Evolutionary conservation across 1,140 invertebrate species (phyloP).

Genomic region (Drosophila erecta): DNA sequence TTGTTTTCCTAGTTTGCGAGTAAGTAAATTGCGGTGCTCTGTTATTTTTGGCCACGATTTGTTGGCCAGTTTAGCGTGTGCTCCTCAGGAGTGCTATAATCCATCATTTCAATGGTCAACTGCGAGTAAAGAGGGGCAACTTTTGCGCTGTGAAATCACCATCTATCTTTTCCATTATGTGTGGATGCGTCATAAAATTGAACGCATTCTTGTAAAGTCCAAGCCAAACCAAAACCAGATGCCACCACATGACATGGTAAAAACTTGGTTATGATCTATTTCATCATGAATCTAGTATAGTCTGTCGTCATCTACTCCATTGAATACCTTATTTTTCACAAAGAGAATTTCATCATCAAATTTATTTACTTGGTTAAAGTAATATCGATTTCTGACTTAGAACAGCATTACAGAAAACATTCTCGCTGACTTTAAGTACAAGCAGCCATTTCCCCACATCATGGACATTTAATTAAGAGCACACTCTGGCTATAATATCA

Average conservation of each 20-base stretch:
- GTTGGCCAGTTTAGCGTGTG: slow-evolving; percentile 35
- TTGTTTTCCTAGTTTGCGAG: slow-evolving; percentile 30
- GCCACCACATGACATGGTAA: too few species aligned
- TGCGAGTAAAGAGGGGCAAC: not conserved
- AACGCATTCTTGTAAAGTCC: not conserved
- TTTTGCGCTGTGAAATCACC: slow-evolving; percentile 11
- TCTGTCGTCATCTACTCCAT: not conserved
- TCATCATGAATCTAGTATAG: too few species aligned
- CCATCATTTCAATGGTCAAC: slow-evolving; percentile 27
- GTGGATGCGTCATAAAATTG: not conserved
- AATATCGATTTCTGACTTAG: not conserved
- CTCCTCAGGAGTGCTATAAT: slow-evolving; percentile 18
- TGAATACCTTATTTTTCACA: not conserved
- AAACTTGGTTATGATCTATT: too few species aligned
- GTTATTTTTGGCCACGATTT: slow-evolving; percentile 34
- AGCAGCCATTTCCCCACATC: slow-evolving; percentile 3
- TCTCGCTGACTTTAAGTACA: slow-evolving; percentile 9
- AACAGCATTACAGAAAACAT: not conserved
- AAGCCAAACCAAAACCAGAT: too few species aligned
- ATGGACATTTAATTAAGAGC: slow-evolving; percentile 40
- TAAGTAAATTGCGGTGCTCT: slow-evolving; percentile 30
- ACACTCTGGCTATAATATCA: slow-evolving; percentile 19
- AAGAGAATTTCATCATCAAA: not conserved
- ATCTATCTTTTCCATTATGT: slow-evolving; percentile 11
- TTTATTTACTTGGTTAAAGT: too few species aligned